Evolutionary conservation across 2,888 invertebrate species (phyloP).

Genomic region (Pasiphila rectangulata): DNA sequence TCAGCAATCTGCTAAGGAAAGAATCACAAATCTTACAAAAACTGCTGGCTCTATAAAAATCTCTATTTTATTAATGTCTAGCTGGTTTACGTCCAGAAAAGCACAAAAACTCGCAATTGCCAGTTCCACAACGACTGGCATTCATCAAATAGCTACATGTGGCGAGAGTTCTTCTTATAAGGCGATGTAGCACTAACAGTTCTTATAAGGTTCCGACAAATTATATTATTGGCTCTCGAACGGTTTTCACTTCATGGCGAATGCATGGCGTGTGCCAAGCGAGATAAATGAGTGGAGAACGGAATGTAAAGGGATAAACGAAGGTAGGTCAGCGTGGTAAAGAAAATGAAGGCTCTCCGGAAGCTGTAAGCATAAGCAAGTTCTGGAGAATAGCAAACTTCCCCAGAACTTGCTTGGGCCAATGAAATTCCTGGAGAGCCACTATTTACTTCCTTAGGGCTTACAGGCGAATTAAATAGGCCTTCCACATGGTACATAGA

Average conservation of each 20-base stretch:
- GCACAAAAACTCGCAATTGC: slow-evolving; percentile 36
- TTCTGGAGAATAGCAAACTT: too few relatives aligned
- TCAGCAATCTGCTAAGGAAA: too few relatives aligned
- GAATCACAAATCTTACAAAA: too few relatives aligned
- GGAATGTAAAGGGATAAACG: not conserved
- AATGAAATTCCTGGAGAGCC: too few relatives aligned
- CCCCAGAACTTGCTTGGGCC: too few relatives aligned
- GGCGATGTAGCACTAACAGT: slow-evolving; percentile 37
- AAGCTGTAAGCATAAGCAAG: too few relatives aligned
- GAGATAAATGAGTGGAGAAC: not conserved
- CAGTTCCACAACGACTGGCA: slow-evolving; percentile 19
- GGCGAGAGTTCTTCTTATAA: slow-evolving; percentile 41
- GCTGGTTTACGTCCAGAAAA: slow-evolving; percentile 14
- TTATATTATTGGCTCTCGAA: slow-evolving; percentile 38
- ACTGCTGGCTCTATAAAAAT: too few relatives aligned
- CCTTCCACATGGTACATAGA: too few relatives aligned
- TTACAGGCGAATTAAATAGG: too few relatives aligned
- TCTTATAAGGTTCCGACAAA: slow-evolving; percentile 43
- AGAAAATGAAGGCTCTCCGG: too few relatives aligned
- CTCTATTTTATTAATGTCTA: slow-evolving; percentile 12
- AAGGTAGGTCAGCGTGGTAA: not conserved
- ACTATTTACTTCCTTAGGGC: too few relatives aligned
- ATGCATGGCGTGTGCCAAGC: slow-evolving; percentile 12
- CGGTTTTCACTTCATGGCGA: slow-evolving; percentile 39
- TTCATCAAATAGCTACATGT: slow-evolving; percentile 29